phyloP scores from a whole-genome alignment of 2,113 vertebrate species.

The Typhlomys cinereus region DNA sequence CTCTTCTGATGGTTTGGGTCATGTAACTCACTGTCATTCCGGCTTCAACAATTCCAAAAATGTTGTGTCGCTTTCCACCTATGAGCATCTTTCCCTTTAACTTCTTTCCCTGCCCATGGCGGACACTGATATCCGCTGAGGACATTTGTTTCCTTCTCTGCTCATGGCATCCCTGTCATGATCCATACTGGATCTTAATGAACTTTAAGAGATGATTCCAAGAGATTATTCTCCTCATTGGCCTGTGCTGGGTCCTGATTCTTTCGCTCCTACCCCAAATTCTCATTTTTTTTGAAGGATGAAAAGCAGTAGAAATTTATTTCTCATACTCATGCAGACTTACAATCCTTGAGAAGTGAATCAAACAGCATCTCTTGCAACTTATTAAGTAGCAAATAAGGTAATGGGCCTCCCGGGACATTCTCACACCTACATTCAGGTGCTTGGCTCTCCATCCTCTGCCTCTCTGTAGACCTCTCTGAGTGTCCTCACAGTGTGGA shows the following conservation, averaged over 20 bases:
- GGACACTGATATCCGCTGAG: background rate
- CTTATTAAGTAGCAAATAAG: no score
- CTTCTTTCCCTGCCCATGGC: background rate
- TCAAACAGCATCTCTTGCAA: no score
- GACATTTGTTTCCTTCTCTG: background rate
- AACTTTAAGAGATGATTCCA: background rate
- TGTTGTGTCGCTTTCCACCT: background rate
- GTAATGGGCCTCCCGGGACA: no score
- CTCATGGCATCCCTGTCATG: background rate
- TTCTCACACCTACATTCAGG: no score
- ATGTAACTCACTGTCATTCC: background rate
- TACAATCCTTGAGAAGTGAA: no score
- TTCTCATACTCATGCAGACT: no score
- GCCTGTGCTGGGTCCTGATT: background rate
- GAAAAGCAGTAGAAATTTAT: no score
- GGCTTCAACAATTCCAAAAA: background rate
- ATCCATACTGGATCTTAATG: background rate
- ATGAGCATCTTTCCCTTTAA: background rate
- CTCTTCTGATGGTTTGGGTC: background rate
- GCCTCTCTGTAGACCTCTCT: no score
- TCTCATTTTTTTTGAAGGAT: background rate
- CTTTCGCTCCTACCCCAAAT: background rate
- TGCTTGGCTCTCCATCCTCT: no score
- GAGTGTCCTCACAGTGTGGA: no score
- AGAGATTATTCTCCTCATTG: background rate